phyloP scores from a whole-genome alignment of 1,140 invertebrate species.

The Aphelenchoides besseyi region DNA sequence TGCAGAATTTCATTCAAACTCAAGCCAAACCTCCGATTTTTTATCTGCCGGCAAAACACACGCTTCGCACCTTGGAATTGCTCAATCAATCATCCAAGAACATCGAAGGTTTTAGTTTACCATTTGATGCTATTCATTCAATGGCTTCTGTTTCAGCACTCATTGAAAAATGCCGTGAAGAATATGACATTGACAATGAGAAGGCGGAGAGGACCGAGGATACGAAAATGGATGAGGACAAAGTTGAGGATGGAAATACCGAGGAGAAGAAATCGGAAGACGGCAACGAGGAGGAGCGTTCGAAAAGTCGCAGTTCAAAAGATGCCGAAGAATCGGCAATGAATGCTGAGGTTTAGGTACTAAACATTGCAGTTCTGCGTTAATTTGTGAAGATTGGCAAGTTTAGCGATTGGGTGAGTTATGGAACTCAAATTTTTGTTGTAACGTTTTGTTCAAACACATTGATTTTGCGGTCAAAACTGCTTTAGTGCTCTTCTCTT shows the following conservation, averaged over 20 bases:
- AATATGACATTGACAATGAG: neutral
- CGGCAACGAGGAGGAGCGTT: neutral
- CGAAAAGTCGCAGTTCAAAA: too few relatives aligned
- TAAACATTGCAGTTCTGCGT: too few relatives aligned
- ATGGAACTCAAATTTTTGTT: too few relatives aligned
- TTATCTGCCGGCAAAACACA: conserved; percentile 77
- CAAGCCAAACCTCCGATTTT: conserved; percentile 80
- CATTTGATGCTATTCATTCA: neutral
- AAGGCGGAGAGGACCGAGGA: neutral
- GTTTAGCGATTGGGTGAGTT: too few relatives aligned
- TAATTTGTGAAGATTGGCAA: too few relatives aligned
- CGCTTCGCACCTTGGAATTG: conserved; percentile 66
- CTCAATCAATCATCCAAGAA: conserved; percentile 46
- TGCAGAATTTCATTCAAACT: conserved; percentile 81
- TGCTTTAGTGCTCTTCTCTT: too few relatives aligned
- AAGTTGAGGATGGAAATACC: too few relatives aligned
- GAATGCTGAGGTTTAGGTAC: too few relatives aligned
- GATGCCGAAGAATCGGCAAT: too few relatives aligned
- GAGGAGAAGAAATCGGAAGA: too few relatives aligned
- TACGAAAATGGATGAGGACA: neutral
- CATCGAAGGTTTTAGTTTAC: conserved; percentile 35
- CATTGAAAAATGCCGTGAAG: conserved; percentile 17
- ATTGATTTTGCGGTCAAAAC: too few relatives aligned
- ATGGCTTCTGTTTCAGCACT: neutral
- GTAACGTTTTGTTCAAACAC: too few relatives aligned